Base-by-base conservation (phyloP, 2,797 vertebrate genomes). In the Hemibagrus guttatus region DNA sequence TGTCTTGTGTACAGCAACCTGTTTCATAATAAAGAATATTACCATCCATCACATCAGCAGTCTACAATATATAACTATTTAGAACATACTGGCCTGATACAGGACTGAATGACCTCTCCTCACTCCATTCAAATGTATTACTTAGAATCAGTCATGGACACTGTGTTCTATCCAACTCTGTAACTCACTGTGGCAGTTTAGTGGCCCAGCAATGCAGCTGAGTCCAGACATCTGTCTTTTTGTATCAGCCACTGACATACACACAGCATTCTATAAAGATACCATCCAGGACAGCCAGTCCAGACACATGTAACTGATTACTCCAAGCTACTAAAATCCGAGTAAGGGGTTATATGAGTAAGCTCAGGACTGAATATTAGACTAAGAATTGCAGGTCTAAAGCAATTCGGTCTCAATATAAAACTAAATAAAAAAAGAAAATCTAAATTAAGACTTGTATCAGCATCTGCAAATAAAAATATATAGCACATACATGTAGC, bases 231-330 rank as follows among this genome's bases (percentile, higher is more conserved):
- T 89, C 91, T 90, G 87, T 83, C 87, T 86, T 87, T 89, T 90
- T 83, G 64, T 68, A 83, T 93, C 92, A 92, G 89, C 84, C 83
- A 88, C 84, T 63, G 61, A 89, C 86, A 89, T 82, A 86, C 86
- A 87, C 75, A 86, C 74, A 89, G 49, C 54, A 68, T 39, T 39
- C 76, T 86, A 74, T 78, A 89, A 86, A 87, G 85, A 80, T 61
- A 71, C 58, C 66, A 81, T 80, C 81, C 35, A 87, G 87, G 23
- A 69, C 80, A 81, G 54, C 83, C 74, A 80, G 81, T 76, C 64
- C 86, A 68, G 81, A 59, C 85, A 83, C 21, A 21, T 85, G 83
- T 91, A 91, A 91, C 75, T 56, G 39, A 39, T 58, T 52, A 83
- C 63, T 39, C 59, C 54, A 19, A 54, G 52, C 89, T 91, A 91